Percentiles rank a stretch among this genome's conserved stretches.
Conservation (phyloP, 2,888 invertebrate species). For the Machimus atricapillus region DNA sequence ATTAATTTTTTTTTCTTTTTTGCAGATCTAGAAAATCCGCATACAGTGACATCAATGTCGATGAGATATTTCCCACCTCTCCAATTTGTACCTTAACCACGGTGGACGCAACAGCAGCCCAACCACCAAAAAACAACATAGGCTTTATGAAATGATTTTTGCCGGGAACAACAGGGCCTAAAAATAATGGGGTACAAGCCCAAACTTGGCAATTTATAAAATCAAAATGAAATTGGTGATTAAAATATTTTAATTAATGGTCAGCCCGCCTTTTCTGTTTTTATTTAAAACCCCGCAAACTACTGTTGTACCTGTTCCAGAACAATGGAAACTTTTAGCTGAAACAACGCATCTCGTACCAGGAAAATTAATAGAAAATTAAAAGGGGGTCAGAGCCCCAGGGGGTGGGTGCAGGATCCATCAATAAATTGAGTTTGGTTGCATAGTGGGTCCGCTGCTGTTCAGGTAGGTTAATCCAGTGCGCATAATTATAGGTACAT, state of each 20-base stretch:
- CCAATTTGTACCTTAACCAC: constrained; percentile 53
- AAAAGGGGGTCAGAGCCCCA: neutral
- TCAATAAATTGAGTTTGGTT: constrained; percentile 13
- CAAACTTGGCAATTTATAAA: neutral
- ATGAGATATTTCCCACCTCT: constrained; percentile 58
- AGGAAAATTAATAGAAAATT: neutral
- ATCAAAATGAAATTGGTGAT: constrained; percentile 5
- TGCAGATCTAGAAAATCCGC: constrained; percentile 49
- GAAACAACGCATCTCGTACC: neutral
- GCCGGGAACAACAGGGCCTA: neutral
- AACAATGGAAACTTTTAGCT: neutral
- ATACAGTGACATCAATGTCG: constrained; percentile 55
- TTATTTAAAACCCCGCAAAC: neutral
- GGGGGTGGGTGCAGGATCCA: neutral
- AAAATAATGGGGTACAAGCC: neutral
- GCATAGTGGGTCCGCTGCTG: neutral
- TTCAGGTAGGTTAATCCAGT: neutral
- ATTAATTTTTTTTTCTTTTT: neutral
- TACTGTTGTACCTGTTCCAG: neutral
- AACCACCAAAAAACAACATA: neutral
- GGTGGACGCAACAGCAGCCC: neutral
- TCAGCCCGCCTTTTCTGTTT: neutral
- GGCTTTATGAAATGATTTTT: neutral
- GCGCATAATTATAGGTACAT: neutral
- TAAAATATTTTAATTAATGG: constrained; percentile 19